Evolutionary conservation across 2,797 vertebrate genomes (phyloP), one percentile per base, ranked within the genome.

Genomic region (Dromococcyx pavoninus): DNA sequence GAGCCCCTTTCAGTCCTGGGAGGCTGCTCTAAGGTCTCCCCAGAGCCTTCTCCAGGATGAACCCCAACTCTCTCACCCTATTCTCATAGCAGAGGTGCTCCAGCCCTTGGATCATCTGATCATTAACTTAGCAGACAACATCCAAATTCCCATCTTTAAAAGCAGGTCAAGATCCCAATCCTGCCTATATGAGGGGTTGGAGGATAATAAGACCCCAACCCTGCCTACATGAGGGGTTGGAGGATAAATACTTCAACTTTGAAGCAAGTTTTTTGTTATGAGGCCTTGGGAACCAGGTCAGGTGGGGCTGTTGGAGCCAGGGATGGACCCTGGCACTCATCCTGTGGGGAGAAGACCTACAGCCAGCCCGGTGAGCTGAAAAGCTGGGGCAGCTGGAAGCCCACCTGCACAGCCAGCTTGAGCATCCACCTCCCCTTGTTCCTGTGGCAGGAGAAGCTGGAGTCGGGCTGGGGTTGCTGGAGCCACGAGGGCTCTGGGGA

Each of bases 321-420:
- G 25, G 50, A 8, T 67, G 70, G 53, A 77, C 86, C 32, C n/a
- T 3, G 17, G 28, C 25, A 15, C 27, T 50, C 24, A 51, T 50
- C 25, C 25, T 14, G 51, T 30, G 1, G 32, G 21, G 41, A 5
- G 22, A n/a, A 69, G 67, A 22, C 19, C 35, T 41, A 33, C 24
- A 74, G 53, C 5, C 73, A 93, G 9, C 33, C 25, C 10, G 5
- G 43, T 4, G 77, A 67, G 37, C 11, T 0, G 1, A 1, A 43
- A 35, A 60, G 46, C 33, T 1, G 2, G 39, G 28, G 32, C 50
- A 50, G 58, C 21, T 48, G 35, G 32, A 74, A 28, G 32, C 16
- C 4, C 73, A 39, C 33, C 32, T 5, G 18, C 23, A 11, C n/a
- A 18, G 5, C 32, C 33, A 22, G 12, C 50, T 75, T 0, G 0